Base-by-base conservation (phyloP, 2,797 vertebrate species). In the Acanthis flammea region DNA sequence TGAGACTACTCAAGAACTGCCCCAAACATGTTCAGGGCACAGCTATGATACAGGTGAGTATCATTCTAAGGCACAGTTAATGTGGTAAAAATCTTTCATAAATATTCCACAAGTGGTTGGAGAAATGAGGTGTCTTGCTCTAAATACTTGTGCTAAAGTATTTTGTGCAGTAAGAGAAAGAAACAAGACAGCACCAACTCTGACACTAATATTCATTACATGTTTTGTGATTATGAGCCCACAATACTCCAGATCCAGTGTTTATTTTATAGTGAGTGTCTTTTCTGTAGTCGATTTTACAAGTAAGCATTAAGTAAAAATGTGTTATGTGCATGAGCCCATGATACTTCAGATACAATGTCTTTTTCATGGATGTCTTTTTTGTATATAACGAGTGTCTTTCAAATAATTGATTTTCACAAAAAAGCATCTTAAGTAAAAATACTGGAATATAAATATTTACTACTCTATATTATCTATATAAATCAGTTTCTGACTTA, bases 61-160 rank as follows among this genome's bases (percentile, higher is more conserved):
- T 35, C 0, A 0, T 50, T 83, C 51, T 51, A 54, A 47, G 28
- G 25, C 10, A 28, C 4, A 24, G 24, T 16, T 60, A 25, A 37
- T 2, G 6, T 23, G 51, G 12, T 57, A 70, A 47, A 73, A 42
- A 41, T 3, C 19, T 81, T 84, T 65, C 39, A 30, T 17, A 33
- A 66, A 31, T 53, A 31, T 51, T 83, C 79, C 22, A 19, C 6
- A 50, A 5, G 8, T 37, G 30, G 17, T 10, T 71, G 58, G 13
- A 78, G 39, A 53, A 66, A 63, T 75, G 22, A n/a, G 7, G 31
- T 44, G 18, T 31, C 50, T 68, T 71, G 16, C 7, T 30, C 19
- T 23, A 72, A 83, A 41, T 72, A 79, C 35, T 75, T 72, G 25
- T 76, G 12, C 50, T 44, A 14, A 79, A 75, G 11, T 41, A 47